Evolutionary conservation across 2,113 vertebrate species (phyloP).

Genomic region (Rhabdornis inornatus): DNA sequence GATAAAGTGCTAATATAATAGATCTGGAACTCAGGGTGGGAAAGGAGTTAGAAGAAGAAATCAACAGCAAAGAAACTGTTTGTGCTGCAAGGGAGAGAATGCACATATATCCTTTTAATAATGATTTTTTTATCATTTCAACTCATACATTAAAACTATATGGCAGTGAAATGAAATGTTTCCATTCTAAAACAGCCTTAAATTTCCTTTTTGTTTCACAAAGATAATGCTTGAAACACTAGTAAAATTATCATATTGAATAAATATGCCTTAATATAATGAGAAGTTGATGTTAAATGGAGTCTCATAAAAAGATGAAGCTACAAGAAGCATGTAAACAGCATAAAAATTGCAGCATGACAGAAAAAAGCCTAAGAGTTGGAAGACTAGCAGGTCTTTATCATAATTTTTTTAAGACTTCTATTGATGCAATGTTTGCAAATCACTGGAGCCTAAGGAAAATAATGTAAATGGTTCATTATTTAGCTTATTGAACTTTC

Average conservation of each 20-base stretch:
- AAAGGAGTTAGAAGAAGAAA: background rate
- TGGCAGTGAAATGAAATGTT: background rate
- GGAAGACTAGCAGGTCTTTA: conserved; percentile 71
- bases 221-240: background rate
- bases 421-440: conserved; percentile 75
- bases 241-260: background rate
- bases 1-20: background rate
- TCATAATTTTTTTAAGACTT: conserved; percentile 86
- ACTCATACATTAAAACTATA: background rate
- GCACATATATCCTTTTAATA: background rate
- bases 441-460: conserved; percentile 73
- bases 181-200: background rate
- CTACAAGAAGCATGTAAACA: background rate
- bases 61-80: background rate
- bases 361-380: conserved; percentile 18
- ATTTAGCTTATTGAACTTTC: conserved; percentile 79
- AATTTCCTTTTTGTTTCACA: background rate
- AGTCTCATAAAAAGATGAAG: conserved; percentile 33
- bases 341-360: conserved; percentile 11
- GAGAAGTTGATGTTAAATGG: background rate
- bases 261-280: background rate
- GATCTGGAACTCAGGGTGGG: background rate
- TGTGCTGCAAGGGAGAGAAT: background rate
- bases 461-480: conserved; percentile 81
- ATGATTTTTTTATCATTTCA: background rate